phyloP scores from a whole-genome alignment of 2,113 vertebrate genomes.

The Helogale parvula region DNA sequence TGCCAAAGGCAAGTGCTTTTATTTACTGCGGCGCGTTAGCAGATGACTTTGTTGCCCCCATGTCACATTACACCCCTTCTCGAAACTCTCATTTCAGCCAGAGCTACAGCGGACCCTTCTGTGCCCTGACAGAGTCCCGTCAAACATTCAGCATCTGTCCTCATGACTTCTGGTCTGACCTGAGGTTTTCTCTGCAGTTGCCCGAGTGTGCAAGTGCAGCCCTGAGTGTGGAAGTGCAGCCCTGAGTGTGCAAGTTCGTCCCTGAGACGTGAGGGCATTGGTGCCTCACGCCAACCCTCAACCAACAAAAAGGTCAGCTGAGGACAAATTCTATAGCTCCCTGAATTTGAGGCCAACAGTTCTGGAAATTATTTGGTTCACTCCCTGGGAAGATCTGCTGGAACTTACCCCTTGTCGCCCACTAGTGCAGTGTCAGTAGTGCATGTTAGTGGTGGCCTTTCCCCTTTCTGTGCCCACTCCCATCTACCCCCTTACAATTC shows the following conservation, averaged over 20 bases:
- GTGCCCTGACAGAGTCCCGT: not conserved
- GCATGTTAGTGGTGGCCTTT: fast-evolving
- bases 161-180: not conserved
- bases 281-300: not conserved
- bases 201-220: not conserved
- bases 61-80: not conserved
- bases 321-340: not conserved
- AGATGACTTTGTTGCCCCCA: not conserved
- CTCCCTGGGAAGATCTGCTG: not conserved
- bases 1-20: not conserved
- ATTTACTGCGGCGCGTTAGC: not conserved
- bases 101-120: not conserved
- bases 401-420: not conserved
- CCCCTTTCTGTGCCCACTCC: not conserved
- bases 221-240: not conserved
- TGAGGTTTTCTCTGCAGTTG: not conserved
- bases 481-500: not conserved
- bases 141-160: not conserved
- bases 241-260: not conserved
- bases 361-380: not conserved
- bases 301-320: not conserved
- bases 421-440: not conserved
- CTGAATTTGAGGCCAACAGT: not conserved
- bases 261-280: not conserved
- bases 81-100: not conserved